Evolutionary conservation across 2,113 vertebrate genomes (phyloP).

Genomic region (Nothobranchius furzeri): DNA sequence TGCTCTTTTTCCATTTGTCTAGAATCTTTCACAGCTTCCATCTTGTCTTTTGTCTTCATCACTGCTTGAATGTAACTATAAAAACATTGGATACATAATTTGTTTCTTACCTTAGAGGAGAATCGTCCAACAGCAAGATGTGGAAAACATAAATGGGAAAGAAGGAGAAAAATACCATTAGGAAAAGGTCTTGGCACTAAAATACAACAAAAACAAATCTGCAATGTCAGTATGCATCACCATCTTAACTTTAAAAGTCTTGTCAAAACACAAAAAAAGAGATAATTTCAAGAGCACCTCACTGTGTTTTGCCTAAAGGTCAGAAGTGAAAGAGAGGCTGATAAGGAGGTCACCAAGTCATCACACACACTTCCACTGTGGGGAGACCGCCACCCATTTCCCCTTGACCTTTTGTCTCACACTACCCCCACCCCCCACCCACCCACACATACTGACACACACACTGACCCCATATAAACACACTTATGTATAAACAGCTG

Average conservation of each 20-base stretch:
- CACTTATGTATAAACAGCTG: slow-evolving; percentile 25
- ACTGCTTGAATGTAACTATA: slow-evolving; percentile 3
- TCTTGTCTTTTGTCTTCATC: not conserved
- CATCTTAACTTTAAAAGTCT: not conserved
- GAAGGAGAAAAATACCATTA: slow-evolving; percentile 21
- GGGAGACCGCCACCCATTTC: slow-evolving; percentile 44
- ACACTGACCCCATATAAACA: slow-evolving; percentile 2
- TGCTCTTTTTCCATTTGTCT: slow-evolving; percentile 15
- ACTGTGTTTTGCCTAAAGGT: slow-evolving; percentile 26
- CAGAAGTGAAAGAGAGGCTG: slow-evolving; percentile 35
- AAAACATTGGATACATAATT: not conserved
- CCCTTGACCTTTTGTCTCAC: slow-evolving; percentile 41
- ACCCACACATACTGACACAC: not conserved
- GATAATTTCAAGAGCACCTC: not conserved
- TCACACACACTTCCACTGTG: slow-evolving; percentile 63
- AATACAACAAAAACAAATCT: not conserved
- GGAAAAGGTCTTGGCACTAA: not conserved
- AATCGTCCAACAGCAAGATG: not conserved
- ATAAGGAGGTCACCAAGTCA: slow-evolving; percentile 56
- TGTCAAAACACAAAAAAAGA: not conserved
- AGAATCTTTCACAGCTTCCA: not conserved
- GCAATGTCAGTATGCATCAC: not conserved
- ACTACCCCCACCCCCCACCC: not conserved
- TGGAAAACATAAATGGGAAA: slow-evolving; percentile 7
- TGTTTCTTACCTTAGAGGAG: slow-evolving; percentile 61